Base-by-base conservation (phyloP, 2,797 vertebrate genomes). In the Bryconaethiops microstoma region DNA sequence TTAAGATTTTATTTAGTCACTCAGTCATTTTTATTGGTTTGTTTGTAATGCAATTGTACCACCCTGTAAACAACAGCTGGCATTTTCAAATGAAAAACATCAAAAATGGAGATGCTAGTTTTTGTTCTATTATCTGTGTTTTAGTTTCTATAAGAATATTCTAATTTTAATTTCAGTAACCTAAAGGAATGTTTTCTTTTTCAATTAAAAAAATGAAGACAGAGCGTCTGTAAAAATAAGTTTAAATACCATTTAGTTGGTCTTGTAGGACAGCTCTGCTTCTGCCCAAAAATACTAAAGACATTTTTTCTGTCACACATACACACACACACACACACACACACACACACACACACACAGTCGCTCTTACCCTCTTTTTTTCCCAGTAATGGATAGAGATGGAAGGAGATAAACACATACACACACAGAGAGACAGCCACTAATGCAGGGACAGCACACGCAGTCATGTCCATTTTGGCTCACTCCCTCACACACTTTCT, bases 341-440 rank as follows among this genome's bases (percentile, higher is more conserved):
- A 73, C 39, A 17, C n/a, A 62, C 35, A 40, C 63, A 67, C 23
- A 25, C 13, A 72, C 8, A 3, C 29, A 65, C 17, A 45, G 19
- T 67, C 63, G 13, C 35, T 21, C 50, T 19, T 39, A 25, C 10
- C 6, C 39, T 69, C 4, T 70, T 54, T 35, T 54, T 52, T n/a
- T 35, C 7, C 13, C 17, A 42, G 21, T 65, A 68, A 77, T 59
- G 59, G 4, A 81, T 45, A 72, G 45, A 65, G 52, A 81, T 48
- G 50, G 45, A 63, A 19, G 73, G 64, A 77, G 14, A 68, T 81
- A 79, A 19, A 42, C 70, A 23, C 48, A 16, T 14, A 23, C 35
- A 16, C 50, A 64, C 25, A 59, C 12, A 35, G 29, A 45, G 42
- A 55, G 17, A 59, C 54, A 39, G 9, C 48, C 48, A 25, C 39